Percentiles rank a stretch among this genome's conserved stretches.
Evolutionary conservation across 1,140 invertebrate species (phyloP).

Genomic region (Lucilia cuprina): DNA sequence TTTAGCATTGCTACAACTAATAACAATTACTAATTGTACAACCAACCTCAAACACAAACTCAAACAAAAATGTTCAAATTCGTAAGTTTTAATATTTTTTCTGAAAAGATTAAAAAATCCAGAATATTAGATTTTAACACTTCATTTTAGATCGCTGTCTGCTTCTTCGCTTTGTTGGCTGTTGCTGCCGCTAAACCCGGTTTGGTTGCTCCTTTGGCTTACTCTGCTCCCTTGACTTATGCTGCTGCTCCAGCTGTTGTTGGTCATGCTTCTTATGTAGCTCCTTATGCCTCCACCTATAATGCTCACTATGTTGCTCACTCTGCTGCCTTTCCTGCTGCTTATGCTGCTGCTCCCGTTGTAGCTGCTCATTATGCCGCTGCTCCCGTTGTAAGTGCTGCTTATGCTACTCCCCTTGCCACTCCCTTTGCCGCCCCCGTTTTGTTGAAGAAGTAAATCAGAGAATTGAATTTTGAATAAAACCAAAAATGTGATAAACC

Average conservation of each 20-base stretch:
- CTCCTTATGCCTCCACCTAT: conserved; percentile 62
- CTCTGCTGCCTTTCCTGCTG: conserved; percentile 52
- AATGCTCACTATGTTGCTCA: conserved; percentile 46
- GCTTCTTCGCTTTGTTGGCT: conserved; percentile 56
- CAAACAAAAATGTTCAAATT: conserved; percentile 51
- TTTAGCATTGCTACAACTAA: not conserved
- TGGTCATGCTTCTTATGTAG: conserved; percentile 61
- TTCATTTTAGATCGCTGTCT: conserved; percentile 49
- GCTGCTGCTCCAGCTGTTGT: conserved; percentile 47
- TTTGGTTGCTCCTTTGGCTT: conserved; percentile 40
- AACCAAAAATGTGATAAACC: not conserved
- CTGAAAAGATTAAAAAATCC: not conserved
- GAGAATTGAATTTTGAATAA: conserved; percentile 18
- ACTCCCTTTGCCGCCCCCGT: conserved; percentile 45
- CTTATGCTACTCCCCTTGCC: conserved; percentile 62
- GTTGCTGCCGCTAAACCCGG: conserved; percentile 52
- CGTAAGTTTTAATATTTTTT: conserved; percentile 48
- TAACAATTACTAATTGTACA: conserved; percentile 29
- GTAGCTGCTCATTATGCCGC: conserved; percentile 43
- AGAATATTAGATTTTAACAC: not conserved
- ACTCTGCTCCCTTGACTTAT: conserved; percentile 58
- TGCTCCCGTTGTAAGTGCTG: conserved; percentile 48
- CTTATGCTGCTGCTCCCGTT: conserved; percentile 40
- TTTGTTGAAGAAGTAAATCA: conserved; percentile 36
- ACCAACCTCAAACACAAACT: conserved; percentile 31